These are phyloP conservation scores for Xanthia icteritia DNA, from an alignment of 2,888 invertebrate genomes.

Conservation along the genomic window DNA sequence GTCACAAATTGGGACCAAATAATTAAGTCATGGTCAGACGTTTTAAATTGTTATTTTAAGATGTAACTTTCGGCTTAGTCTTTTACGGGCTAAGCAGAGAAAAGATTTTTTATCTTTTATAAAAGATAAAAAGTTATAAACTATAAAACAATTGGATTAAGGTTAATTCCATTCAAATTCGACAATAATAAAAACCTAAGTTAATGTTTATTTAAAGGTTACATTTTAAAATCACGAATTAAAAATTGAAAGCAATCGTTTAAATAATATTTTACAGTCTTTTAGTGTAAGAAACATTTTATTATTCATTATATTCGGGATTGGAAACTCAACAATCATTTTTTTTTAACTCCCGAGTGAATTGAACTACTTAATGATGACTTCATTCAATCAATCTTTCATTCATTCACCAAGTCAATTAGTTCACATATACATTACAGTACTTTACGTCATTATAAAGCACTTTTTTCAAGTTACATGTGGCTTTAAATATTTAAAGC, in stretches of 20 bases:
- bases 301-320: constrained; percentile 35
- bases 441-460: constrained; percentile 22
- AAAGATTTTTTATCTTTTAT: not conserved
- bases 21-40: constrained; percentile 40
- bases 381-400: constrained; percentile 12
- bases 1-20: constrained; percentile 69
- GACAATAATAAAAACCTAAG: constrained; percentile 34
- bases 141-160: not conserved
- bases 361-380: constrained; percentile 3
- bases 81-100: constrained; percentile 53
- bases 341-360: constrained; percentile 9
- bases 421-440: not conserved
- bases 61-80: constrained; percentile 32
- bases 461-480: not conserved
- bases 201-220: not conserved
- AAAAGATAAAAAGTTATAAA: not conserved
- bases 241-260: constrained; percentile 41
- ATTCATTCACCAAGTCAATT: constrained; percentile 27
- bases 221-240: constrained; percentile 42
- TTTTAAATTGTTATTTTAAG: constrained; percentile 52
- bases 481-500: not conserved
- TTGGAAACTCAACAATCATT: constrained; percentile 40
- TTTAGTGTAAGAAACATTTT: constrained; percentile 52
- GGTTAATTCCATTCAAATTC: not conserved
- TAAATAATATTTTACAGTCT: constrained; percentile 50